phyloP scores from a whole-genome alignment of 2,888 invertebrate species.

The Zygogramma bicolorata region DNA sequence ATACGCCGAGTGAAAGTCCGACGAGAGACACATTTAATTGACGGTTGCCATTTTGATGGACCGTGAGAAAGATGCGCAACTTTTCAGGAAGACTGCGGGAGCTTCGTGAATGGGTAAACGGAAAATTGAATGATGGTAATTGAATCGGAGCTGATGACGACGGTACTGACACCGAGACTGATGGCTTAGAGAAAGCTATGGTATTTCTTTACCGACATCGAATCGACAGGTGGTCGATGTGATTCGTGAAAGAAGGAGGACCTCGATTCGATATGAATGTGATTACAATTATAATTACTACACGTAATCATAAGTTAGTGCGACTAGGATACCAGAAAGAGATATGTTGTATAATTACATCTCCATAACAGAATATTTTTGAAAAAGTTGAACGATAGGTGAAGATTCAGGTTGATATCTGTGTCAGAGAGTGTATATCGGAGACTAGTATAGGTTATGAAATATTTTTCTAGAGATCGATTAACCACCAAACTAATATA shows the following conservation, averaged over 20 bases:
- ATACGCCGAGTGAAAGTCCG: conserved; percentile 13
- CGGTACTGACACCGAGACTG: not conserved
- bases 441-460: too few species aligned
- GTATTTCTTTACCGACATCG: not conserved
- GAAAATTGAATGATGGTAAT: not conserved
- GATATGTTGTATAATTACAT: too few species aligned
- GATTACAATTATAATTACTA: too few species aligned
- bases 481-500: too few species aligned
- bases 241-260: not conserved
- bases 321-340: too few species aligned
- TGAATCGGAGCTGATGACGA: not conserved
- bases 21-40: not conserved
- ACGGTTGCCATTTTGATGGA: conserved; percentile 12
- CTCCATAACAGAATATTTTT: too few species aligned
- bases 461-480: too few species aligned
- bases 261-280: not conserved
- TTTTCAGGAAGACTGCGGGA: not conserved
- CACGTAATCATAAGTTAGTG: too few species aligned
- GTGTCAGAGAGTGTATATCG: too few species aligned
- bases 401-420: too few species aligned
- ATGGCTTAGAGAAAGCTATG: not conserved
- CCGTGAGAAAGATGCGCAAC: conserved; percentile 3
- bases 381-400: too few species aligned
- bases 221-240: not conserved
- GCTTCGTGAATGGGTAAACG: not conserved